These are phyloP conservation scores for Leptoteleia sp. DNA, from an alignment of 1,140 invertebrate genomes.

Conservation along the genomic window DNA sequence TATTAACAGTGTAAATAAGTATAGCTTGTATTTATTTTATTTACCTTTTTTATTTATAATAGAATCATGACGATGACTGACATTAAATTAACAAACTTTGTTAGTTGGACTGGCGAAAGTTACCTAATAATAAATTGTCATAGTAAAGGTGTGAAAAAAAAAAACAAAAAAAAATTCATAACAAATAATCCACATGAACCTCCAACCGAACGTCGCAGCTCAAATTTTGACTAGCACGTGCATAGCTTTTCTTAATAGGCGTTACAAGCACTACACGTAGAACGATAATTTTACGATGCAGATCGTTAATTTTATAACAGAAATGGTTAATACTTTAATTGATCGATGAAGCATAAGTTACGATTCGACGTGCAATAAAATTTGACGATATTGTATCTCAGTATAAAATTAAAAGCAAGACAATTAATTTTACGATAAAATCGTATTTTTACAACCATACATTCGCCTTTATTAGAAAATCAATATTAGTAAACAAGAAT, in stretches of 20 bases:
- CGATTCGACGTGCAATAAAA: slow-evolving; percentile 4
- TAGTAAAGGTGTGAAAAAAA: slow-evolving; percentile 12
- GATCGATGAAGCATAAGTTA: no score
- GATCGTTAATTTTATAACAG: slow-evolving; percentile 29
- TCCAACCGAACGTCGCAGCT: slow-evolving; percentile 61
- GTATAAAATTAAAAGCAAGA: no score
- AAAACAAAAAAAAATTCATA: slow-evolving; percentile 7
- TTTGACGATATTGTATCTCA: no score
- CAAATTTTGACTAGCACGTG: slow-evolving; percentile 80
- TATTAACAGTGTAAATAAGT: slow-evolving; percentile 75
- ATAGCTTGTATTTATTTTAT: slow-evolving; percentile 57
- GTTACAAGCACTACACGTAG: slow-evolving; percentile 43
- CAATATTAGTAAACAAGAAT: no score
- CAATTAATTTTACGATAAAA: no score
- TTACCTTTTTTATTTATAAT: slow-evolving; percentile 29
- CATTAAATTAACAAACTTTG: slow-evolving; percentile 69
- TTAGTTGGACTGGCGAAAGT: slow-evolving; percentile 68
- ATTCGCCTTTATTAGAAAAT: no score
- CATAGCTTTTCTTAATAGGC: slow-evolving; percentile 50
- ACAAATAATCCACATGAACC: slow-evolving; percentile 31
- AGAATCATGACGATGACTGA: slow-evolving; percentile 72
- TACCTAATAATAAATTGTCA: slow-evolving; percentile 31
- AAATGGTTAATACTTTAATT: slow-evolving; percentile 7
- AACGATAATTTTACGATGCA: slow-evolving; percentile 30
- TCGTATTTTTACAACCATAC: no score